phyloP scores from a whole-genome alignment of 2,888 invertebrate genomes.

The Noctua janthina region DNA sequence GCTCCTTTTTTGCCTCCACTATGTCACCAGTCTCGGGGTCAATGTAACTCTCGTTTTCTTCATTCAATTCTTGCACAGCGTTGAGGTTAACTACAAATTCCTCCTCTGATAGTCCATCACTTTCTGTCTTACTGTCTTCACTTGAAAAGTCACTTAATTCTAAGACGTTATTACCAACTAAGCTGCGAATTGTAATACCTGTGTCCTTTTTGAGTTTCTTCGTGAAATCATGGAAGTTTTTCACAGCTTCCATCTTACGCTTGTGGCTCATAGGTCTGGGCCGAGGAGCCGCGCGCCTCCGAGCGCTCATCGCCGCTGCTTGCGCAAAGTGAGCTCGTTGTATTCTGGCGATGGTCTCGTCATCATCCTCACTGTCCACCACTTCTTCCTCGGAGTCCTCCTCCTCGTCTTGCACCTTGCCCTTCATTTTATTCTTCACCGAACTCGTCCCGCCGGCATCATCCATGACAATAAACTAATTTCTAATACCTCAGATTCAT shows the following conservation, averaged over 20 bases:
- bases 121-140: conserved; percentile 85
- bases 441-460: conserved; percentile 81
- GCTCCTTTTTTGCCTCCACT: conserved; percentile 76
- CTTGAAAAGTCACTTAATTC: conserved; percentile 88
- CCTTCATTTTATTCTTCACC: conserved; percentile 79
- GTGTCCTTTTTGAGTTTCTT: conserved; percentile 89
- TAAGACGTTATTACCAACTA: conserved; percentile 87
- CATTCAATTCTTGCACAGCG: conserved; percentile 86
- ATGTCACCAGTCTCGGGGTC: conserved; percentile 89
- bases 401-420: conserved; percentile 76
- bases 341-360: conserved; percentile 87
- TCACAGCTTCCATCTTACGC: conserved; percentile 88
- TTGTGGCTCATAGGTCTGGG: conserved; percentile 87
- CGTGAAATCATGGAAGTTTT: conserved; percentile 88
- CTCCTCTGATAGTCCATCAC: conserved; percentile 88
- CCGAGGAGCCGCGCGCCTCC: conserved; percentile 81
- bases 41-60: conserved; percentile 88
- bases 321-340: conserved; percentile 88
- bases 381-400: conserved; percentile 83
- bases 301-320: conserved; percentile 85
- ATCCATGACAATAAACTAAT: conserved; percentile 76
- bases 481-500: conserved; percentile 56
- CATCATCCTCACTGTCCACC: conserved; percentile 87
- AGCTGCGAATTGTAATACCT: conserved; percentile 87
- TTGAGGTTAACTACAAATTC: conserved; percentile 88